phyloP scores from a whole-genome alignment of 30 jellyfish, hydroid and myxozoan genomes.

The Nemopilema nomurai region DNA sequence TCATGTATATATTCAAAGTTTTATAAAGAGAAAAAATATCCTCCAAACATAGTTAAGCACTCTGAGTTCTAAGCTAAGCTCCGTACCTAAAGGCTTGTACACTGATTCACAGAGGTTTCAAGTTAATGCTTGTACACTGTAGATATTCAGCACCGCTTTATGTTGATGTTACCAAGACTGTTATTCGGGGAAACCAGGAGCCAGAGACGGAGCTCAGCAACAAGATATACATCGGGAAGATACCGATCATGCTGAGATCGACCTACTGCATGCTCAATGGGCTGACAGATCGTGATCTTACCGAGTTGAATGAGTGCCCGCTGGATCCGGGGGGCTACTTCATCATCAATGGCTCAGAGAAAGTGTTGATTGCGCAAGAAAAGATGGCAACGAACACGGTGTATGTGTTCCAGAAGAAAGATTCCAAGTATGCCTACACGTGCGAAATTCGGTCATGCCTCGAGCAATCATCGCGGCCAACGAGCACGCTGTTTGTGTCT shows the following conservation, averaged over 20 bases:
- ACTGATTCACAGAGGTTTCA: too few relatives aligned
- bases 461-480: conserved; percentile 99
- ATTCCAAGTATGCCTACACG: conserved; percentile 94
- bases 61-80: too few relatives aligned
- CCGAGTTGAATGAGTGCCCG: conserved; percentile 99
- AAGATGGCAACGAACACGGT: conserved; percentile 99
- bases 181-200: conserved; percentile 76
- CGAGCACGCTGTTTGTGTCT: conserved; percentile 94
- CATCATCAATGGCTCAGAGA: conserved; percentile 99
- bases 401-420: conserved; percentile 97
- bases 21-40: too few relatives aligned
- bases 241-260: conserved; percentile 98
- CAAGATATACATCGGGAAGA: conserved; percentile 96
- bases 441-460: conserved; percentile 95
- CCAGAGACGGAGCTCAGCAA: conserved; percentile 94
- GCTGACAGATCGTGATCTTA: conserved; percentile 92
- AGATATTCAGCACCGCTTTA: conserved; percentile 98
- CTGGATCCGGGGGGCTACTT: conserved; percentile 99
- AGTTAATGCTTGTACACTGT: neutral
- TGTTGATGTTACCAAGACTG: conserved; percentile 96
- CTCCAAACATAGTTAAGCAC: too few relatives aligned
- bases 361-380: conserved; percentile 99
- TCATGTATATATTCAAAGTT: too few relatives aligned
- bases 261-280: conserved; percentile 93
- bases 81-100: too few relatives aligned